These are phyloP conservation scores for Cololabis saira DNA, from an alignment of 2,113 vertebrate species.

Conservation along the genomic window DNA sequence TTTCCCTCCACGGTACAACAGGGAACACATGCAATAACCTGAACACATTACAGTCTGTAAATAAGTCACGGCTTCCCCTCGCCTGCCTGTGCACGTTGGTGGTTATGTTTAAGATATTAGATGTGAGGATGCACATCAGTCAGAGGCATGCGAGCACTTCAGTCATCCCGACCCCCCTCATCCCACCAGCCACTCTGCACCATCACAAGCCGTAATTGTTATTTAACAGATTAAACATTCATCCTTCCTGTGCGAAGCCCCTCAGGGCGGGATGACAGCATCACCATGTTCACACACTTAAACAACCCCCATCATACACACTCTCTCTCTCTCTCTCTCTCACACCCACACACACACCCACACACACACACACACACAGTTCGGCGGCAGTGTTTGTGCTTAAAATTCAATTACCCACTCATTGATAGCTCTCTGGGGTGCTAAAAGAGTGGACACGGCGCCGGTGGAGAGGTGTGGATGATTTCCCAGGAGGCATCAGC, in stretches of 20 bases:
- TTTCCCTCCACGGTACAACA: no score
- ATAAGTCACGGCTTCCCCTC: slow-evolving; percentile 5
- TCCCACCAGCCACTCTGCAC: slow-evolving; percentile 50
- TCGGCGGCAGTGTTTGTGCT: slow-evolving; percentile 94
- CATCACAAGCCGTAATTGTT: slow-evolving; percentile 89
- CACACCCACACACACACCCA: slow-evolving; percentile 45
- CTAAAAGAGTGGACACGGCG: slow-evolving; percentile 92
- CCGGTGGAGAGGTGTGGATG: slow-evolving; percentile 80
- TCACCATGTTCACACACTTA: slow-evolving; percentile 79
- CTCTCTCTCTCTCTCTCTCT: slow-evolving; percentile 57
- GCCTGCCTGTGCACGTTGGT: neutral
- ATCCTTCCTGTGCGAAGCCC: slow-evolving; percentile 87
- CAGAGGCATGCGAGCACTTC: slow-evolving; percentile 17
- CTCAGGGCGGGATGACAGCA: slow-evolving; percentile 83
- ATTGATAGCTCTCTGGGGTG: slow-evolving; percentile 98
- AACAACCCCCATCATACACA: slow-evolving; percentile 74
- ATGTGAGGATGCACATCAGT: neutral
- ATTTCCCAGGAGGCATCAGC: slow-evolving; percentile 92
- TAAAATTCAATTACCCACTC: slow-evolving; percentile 99
- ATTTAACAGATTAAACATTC: slow-evolving; percentile 99
- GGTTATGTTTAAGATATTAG: slow-evolving; percentile 1
- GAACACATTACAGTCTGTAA: slow-evolving; percentile 5
- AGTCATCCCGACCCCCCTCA: slow-evolving; percentile 26
- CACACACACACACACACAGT: slow-evolving; percentile 61
- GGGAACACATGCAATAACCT: no score